Evolutionary conservation across 2,113 vertebrate species (phyloP).

Genomic region (Xiphophorus couchianus): DNA sequence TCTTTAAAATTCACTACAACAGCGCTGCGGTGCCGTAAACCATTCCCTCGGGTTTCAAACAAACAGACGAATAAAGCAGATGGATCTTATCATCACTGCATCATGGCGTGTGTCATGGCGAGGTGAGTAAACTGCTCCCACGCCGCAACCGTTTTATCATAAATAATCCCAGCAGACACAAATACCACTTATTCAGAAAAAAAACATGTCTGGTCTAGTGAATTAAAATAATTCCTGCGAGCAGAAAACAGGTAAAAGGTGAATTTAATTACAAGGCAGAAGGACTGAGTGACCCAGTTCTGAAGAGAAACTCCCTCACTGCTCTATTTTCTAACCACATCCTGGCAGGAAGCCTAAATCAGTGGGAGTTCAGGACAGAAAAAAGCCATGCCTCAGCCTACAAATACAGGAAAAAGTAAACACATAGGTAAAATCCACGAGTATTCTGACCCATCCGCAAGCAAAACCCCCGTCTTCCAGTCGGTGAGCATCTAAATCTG

Average conservation of each 20-base stretch:
- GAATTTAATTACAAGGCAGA: constrained; percentile 14
- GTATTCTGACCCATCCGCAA: constrained; percentile 14
- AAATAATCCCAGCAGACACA: background rate
- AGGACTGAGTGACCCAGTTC: constrained; percentile 58
- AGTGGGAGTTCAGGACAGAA: constrained; percentile 52
- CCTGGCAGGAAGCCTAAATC: constrained; percentile 61
- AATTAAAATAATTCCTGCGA: background rate
- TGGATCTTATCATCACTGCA: constrained; percentile 3
- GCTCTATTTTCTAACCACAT: constrained; percentile 39
- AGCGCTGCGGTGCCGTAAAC: constrained; percentile 16
- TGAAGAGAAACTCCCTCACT: constrained; percentile 52
- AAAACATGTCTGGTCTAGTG: background rate
- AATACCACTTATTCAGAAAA: constrained; percentile 29
- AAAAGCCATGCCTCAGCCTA: constrained; percentile 17
- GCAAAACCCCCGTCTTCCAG: constrained; percentile 10
- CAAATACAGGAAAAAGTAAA: background rate
- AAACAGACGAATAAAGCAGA: constrained; percentile 37
- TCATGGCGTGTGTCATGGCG: constrained; percentile 2
- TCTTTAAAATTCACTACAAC: background rate
- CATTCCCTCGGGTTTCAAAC: constrained; percentile 40
- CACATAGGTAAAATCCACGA: background rate
- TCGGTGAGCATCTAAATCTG: background rate
- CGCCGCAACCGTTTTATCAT: constrained; percentile 12
- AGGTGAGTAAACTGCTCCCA: constrained; percentile 38
- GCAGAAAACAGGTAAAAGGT: background rate